phyloP scores from a whole-genome alignment of 1,140 invertebrate genomes.

The Aleiodes sp. region DNA sequence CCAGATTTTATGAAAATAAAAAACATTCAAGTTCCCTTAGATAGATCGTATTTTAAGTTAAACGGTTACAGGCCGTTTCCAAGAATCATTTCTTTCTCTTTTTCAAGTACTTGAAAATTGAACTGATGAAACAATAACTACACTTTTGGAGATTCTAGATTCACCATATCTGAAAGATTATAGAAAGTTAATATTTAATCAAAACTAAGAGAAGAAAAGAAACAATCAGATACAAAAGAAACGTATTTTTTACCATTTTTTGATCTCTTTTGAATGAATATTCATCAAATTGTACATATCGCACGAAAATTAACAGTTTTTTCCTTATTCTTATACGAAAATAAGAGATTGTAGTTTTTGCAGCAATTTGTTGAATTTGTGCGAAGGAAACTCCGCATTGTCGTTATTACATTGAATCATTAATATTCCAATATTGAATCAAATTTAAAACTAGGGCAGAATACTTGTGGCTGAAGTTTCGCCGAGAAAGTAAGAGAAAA shows the following conservation, averaged over 20 bases:
- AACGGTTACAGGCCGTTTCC: background rate
- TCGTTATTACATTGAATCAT: no score
- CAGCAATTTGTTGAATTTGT: background rate
- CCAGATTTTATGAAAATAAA: background rate
- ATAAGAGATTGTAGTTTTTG: background rate
- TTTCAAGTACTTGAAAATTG: background rate
- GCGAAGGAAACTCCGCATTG: background rate
- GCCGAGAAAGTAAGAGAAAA: no score
- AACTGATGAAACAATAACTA: background rate
- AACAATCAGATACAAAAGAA: no score
- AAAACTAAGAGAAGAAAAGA: background rate
- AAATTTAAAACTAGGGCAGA: no score
- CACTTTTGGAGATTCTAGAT: background rate
- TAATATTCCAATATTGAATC: no score
- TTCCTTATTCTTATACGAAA: slow-evolving; percentile 8
- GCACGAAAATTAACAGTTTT: background rate
- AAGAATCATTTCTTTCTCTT: background rate
- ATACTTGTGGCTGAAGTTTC: no score
- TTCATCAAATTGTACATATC: background rate
- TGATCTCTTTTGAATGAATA: no score
- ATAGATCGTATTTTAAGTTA: background rate
- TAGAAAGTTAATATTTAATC: background rate
- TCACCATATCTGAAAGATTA: background rate
- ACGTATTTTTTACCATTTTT: no score
- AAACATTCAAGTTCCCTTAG: background rate